Conservation (phyloP, 1,140 invertebrate species). For the Drosophila quadrilineata region DNA sequence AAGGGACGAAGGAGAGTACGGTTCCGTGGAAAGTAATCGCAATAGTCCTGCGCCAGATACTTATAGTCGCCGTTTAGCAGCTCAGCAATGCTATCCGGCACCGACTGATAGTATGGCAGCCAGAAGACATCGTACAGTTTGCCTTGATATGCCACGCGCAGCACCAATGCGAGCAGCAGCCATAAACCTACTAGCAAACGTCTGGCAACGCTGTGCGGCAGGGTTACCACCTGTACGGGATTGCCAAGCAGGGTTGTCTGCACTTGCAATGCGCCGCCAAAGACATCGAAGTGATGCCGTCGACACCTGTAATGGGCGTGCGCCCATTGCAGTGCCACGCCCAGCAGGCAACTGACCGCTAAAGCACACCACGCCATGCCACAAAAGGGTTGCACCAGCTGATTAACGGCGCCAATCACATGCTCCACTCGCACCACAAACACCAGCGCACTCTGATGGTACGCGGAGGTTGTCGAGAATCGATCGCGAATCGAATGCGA, state of each 20-base stretch:
- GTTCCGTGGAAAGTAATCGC: conserved; percentile 46
- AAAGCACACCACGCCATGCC: conserved; percentile 34
- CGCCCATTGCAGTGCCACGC: conserved; percentile 26
- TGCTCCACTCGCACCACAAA: conserved; percentile 49
- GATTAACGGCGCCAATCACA: conserved; percentile 33
- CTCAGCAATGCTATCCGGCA: conserved; percentile 41
- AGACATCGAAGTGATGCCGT: neutral
- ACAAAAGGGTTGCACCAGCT: conserved; percentile 46
- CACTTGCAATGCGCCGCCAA: conserved; percentile 11
- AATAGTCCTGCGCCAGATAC: conserved; percentile 35
- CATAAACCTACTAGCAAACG: conserved; percentile 28
- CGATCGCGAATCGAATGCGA: conserved; percentile 39
- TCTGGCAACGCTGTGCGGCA: conserved; percentile 1
- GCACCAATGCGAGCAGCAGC: conserved; percentile 52
- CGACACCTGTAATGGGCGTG: no score
- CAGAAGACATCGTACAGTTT: conserved; percentile 60
- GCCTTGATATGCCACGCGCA: conserved; percentile 55
- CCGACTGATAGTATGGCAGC: conserved; percentile 8
- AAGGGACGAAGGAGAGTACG: conserved; percentile 15
- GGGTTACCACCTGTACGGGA: conserved; percentile 9
- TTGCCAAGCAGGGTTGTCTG: conserved; percentile 54
- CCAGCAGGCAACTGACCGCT: conserved; percentile 13
- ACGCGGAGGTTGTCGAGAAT: conserved; percentile 43
- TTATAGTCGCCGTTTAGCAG: conserved; percentile 35
- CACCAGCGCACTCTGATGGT: conserved; percentile 55